A percentile compares a stretch with the other conserved stretches of the same genome.
These are phyloP conservation scores for Diplosoma virens DNA, from an alignment of 23 tunicate genomes.

Conservation along the genomic window DNA sequence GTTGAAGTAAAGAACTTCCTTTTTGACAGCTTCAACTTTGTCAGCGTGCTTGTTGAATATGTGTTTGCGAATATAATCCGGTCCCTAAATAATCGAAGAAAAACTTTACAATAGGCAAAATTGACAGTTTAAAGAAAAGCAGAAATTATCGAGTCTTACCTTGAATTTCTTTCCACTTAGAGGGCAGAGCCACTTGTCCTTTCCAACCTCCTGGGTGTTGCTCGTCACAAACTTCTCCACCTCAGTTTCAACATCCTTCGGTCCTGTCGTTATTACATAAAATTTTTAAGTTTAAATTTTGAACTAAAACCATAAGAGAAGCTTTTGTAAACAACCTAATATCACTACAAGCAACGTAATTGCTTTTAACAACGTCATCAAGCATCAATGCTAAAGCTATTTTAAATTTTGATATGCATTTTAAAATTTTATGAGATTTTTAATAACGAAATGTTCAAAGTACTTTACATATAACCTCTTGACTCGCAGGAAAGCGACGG, in stretches of 20 bases:
- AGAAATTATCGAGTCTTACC: slow-evolving; percentile 10
- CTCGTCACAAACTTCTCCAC: slow-evolving; percentile 88
- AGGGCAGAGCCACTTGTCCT: slow-evolving; percentile 97
- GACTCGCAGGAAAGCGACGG: too few relatives aligned
- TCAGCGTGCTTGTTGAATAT: slow-evolving; percentile 96
- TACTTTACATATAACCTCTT: too few relatives aligned
- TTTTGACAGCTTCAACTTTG: slow-evolving; percentile 86
- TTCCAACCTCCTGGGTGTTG: slow-evolving; percentile 97
- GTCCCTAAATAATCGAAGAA: slow-evolving; percentile 58
- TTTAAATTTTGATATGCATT: too few relatives aligned
- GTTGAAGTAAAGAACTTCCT: slow-evolving; percentile 90
- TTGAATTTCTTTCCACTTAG: slow-evolving; percentile 99
- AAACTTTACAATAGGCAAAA: not conserved
- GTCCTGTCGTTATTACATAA: too few relatives aligned
- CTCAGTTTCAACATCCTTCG: slow-evolving; percentile 87
- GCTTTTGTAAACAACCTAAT: too few relatives aligned
- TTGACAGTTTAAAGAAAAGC: not conserved
- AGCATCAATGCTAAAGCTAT: too few relatives aligned
- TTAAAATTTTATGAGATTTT: too few relatives aligned
- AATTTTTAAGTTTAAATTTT: too few relatives aligned
- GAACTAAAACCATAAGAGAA: too few relatives aligned
- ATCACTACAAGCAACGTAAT: too few relatives aligned
- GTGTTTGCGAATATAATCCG: slow-evolving; percentile 95
- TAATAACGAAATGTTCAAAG: too few relatives aligned
- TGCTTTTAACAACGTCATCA: too few relatives aligned